A percentile compares a stretch with the other conserved stretches of the same genome.
phyloP scores from a whole-genome alignment of 2,797 vertebrate genomes.

The Meriones psammophilus region DNA sequence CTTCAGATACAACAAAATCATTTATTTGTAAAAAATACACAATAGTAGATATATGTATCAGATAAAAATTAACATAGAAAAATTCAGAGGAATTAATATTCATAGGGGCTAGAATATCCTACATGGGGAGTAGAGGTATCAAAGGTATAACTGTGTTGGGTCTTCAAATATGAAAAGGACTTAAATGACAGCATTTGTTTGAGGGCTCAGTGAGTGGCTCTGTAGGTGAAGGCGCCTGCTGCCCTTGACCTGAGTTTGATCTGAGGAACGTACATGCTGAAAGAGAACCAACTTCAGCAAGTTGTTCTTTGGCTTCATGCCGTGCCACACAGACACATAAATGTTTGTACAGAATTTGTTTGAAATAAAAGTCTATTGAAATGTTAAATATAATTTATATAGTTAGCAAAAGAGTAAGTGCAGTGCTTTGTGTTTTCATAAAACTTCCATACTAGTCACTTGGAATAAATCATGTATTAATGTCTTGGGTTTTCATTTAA shows the following conservation, averaged over 20 bases:
- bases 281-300: neutral
- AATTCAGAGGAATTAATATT: neutral
- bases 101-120: neutral
- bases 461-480: constrained; percentile 1
- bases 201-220: neutral
- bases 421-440: constrained; percentile 1
- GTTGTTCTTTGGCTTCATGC: neutral
- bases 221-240: neutral
- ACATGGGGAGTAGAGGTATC: neutral
- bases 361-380: neutral
- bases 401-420: neutral
- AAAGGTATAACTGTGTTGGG: neutral
- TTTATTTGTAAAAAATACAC: constrained; percentile 26
- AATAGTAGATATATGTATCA: neutral
- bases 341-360: neutral
- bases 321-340: neutral
- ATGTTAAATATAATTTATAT: constrained; percentile 24
- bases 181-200: constrained; percentile 14
- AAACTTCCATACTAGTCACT: neutral
- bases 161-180: neutral
- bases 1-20: neutral
- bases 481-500: constrained; percentile 41
- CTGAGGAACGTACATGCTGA: neutral
- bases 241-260: neutral
- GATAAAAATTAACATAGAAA: neutral